Evolutionary conservation across 2,888 invertebrate species (phyloP).

Genomic region (Microplitis manilae): DNA sequence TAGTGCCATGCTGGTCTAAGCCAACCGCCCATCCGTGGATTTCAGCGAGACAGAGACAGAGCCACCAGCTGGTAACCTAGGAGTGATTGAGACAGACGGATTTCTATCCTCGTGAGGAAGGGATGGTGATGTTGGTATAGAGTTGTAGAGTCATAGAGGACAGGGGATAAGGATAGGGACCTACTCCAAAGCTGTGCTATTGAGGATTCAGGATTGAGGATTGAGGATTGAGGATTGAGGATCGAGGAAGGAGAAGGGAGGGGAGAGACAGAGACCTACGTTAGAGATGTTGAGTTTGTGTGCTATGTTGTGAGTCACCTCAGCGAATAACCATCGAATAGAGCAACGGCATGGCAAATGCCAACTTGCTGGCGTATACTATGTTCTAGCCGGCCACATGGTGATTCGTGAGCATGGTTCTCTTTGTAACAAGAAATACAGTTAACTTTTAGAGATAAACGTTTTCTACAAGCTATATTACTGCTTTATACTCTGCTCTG

Average conservation of each 20-base stretch:
- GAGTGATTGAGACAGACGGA: no score
- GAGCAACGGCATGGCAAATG: constrained; percentile 58
- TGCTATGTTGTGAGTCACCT: constrained; percentile 60
- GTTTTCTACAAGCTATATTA: neutral
- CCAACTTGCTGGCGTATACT: constrained; percentile 43
- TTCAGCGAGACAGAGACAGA: constrained; percentile 5
- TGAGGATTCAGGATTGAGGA: no score
- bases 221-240: no score
- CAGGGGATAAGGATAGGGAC: no score
- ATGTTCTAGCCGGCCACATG: constrained; percentile 25
- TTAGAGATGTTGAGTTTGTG: constrained; percentile 46
- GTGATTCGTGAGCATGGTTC: constrained; percentile 28
- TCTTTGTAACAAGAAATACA: constrained; percentile 28
- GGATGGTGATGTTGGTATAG: no score
- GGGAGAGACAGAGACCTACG: constrained; percentile 32
- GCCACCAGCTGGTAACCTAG: no score
- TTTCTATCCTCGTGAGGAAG: no score
- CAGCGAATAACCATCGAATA: constrained; percentile 59
- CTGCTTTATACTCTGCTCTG: neutral
- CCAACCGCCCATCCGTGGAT: constrained; percentile 4
- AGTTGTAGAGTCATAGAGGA: no score
- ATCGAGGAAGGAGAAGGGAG: constrained; percentile 18
- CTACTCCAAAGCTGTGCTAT: no score
- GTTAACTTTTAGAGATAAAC: constrained; percentile 3
- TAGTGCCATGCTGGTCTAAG: constrained; percentile 3